Evolutionary conservation across 2,888 invertebrate genomes (phyloP), one percentile per base, ranked within the genome.

Genomic region (Sepioteuthis lessoniana): DNA sequence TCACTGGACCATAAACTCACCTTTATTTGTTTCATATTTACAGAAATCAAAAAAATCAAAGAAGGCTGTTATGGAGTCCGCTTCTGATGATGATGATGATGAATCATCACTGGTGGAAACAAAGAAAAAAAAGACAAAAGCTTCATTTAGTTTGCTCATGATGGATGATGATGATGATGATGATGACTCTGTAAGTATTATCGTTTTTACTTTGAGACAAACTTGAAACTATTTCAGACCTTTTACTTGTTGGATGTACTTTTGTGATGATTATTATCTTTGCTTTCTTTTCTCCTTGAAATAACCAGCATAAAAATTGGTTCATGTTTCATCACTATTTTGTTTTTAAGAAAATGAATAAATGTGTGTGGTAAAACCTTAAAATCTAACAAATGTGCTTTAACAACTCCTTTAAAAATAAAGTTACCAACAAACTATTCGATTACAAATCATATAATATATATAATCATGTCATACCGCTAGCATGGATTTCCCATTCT

Each of bases 111-210:
- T 35, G 16, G 47, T 47, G 16, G 47, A 94, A 94, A 91, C 60
- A 50, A 93, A 93, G 76, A 90, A 94, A 38, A 93, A 94, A 55
- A 95, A 95, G 93, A 94, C 95, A 25, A 93, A 94, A 50, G 95
- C 95, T 4, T 95, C 95, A 25, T 96, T 96, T 94, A 95, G 95
- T 94, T 95, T 96, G 95, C 93, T 96, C 76, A 95, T 95, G 94
- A 95, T 96, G 95, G 95, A 95, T 35, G 95, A 96, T 93, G 95
- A 95, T 90, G 95, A 94, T 37, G 95, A 95, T 93, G 94, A 94
- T 93, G 94, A 95, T 95, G 92, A 94, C 90, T 47, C 42, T 3
- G 90, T 94, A 94, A 91, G 46, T 46, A 42, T 38, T 35, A n/a
- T 60, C 38, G 25, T 91, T 37, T 91, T 91, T 91, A 38, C 2